phyloP scores from a whole-genome alignment of 2,888 invertebrate species.

The Antheraea yamamai region DNA sequence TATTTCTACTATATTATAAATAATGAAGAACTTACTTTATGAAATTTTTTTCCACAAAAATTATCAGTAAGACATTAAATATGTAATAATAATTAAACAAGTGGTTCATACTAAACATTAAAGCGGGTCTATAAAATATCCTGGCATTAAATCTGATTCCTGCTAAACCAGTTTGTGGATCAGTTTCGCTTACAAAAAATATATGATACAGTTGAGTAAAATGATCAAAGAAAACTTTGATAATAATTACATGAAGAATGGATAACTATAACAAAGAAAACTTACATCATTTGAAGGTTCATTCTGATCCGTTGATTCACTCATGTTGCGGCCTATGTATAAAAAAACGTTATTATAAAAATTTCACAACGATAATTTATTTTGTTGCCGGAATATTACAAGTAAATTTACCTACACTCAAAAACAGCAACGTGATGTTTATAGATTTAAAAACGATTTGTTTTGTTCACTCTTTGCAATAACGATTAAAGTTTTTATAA shows the following conservation, averaged over 20 bases:
- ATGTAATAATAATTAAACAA: too few species aligned
- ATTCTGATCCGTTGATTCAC: conserved; percentile 70
- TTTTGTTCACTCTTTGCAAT: background rate
- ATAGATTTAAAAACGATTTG: background rate
- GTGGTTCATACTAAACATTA: too few species aligned
- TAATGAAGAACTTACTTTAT: too few species aligned
- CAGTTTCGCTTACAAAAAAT: background rate
- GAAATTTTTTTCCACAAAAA: too few species aligned
- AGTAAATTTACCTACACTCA: background rate
- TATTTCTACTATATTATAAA: too few species aligned
- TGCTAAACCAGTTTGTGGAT: background rate
- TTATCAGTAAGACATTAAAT: too few species aligned
- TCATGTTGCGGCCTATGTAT: conserved; percentile 53
- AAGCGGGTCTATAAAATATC: too few species aligned
- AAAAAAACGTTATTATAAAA: background rate
- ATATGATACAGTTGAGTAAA: background rate
- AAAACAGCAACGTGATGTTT: background rate
- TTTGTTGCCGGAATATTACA: background rate
- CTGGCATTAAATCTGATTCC: background rate
- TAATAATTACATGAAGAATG: background rate
- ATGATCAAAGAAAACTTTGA: background rate
- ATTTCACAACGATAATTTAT: background rate
- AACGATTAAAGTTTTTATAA: background rate
- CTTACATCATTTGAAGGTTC: conserved; percentile 76
- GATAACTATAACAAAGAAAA: conserved; percentile 22